Base-by-base conservation (phyloP, 1,140 invertebrate genomes). In the Leptinotarsa defecta region DNA sequence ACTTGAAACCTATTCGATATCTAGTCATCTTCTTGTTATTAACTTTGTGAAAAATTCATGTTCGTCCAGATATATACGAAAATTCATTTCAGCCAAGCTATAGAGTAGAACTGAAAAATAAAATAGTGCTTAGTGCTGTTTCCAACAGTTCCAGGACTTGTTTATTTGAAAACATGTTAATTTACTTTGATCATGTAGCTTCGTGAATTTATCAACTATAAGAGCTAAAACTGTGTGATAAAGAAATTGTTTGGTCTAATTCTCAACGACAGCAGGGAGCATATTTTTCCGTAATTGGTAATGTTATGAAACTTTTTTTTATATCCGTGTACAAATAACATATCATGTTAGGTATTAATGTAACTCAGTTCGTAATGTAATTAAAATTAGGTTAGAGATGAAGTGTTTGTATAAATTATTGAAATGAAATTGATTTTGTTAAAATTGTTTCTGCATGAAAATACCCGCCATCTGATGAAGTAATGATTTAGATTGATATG, bases 11-110 rank as follows among this genome's bases (percentile, higher is more conserved):
- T 65, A 22, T 65, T 24, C 11, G 11, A 71, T 48, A 71, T 71
- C 69, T 71, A 71, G 69, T 71, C 69, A 71, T 57, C 48, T 71
- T 57, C 69, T 71, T 71, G 52, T 71, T 52, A 61, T 13, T 15
- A 49, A 34, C 24, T 43, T 57, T 71, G 69, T 71, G 57, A 57
- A 71, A 69, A 69, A 17, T 24, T 24, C 68, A 17, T 71, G 49
- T 71, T 71, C 52, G 69, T 71, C 69, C 69, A 71, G n/a, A 71
- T 48, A 61, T 48, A 61, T 48, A 48, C 48, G 19, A 48, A 69
- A 69, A 15, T n/a, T 69, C 20, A 69, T 62, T n/a, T 62, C 17
- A 13, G 61, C 61, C 20, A 20, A 19, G 20, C 20, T 62, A 20
- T n/a, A 62, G 17, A 19, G 17, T 62, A 19, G 13, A 0, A 62